Conservation (phyloP, 35 echinoderm and acorn worm species). For the Ophioderma brevispina region DNA sequence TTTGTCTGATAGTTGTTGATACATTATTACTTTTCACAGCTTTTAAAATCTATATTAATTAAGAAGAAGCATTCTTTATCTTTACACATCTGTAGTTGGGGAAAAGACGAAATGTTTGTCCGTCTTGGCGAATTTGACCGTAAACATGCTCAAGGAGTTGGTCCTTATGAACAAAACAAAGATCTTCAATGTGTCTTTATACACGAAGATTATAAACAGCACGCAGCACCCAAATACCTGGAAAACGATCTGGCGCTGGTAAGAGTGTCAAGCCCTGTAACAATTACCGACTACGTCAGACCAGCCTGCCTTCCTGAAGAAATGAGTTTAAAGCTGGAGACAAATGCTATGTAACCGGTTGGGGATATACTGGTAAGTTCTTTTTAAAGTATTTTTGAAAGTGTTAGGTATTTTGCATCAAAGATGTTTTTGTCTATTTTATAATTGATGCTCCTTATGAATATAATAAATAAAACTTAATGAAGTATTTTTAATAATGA, state of each 20-base stretch:
- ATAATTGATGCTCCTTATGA: too few relatives aligned
- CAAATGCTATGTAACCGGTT: conserved; percentile 77
- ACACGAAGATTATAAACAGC: not conserved
- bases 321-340: conserved; percentile 72
- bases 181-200: not conserved
- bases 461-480: too few relatives aligned
- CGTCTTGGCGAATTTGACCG: not conserved
- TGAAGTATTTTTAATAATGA: too few relatives aligned
- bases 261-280: not conserved
- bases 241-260: not conserved
- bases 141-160: not conserved
- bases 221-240: not conserved
- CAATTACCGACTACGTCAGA: conserved; percentile 43
- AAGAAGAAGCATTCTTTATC: too few relatives aligned
- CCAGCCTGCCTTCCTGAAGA: conserved; percentile 73
- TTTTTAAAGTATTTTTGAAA: too few relatives aligned
- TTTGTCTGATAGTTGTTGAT: too few relatives aligned
- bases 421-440: too few relatives aligned
- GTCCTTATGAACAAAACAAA: conserved; percentile 1
- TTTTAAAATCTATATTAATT: too few relatives aligned
- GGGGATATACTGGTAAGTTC: conserved; percentile 80
- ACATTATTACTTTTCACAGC: too few relatives aligned
- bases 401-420: too few relatives aligned
- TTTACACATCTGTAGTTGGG: not conserved
- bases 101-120: not conserved